Conservation (phyloP, 2,113 vertebrate genomes). For the Epinephelus lanceolatus region DNA sequence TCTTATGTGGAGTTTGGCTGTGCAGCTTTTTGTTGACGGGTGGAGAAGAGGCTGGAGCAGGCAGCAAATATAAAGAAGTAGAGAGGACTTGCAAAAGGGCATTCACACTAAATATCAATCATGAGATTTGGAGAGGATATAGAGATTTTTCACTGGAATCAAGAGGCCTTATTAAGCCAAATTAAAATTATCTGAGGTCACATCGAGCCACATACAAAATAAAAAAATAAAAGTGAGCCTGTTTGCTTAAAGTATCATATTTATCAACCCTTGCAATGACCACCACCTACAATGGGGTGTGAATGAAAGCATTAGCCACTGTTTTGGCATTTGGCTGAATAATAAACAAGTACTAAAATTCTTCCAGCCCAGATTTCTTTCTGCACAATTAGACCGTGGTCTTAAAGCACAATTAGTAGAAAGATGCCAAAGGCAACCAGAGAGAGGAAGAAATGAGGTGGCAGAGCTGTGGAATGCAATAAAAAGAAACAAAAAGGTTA, state of each 20-base stretch:
- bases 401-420: conserved; percentile 68
- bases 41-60: conserved; percentile 31
- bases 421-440: conserved; percentile 36
- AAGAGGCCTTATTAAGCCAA: conserved; percentile 13
- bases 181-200: conserved; percentile 27
- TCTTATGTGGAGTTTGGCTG: conserved; percentile 29
- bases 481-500: conserved; percentile 48
- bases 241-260: conserved; percentile 5
- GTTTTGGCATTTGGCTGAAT: conserved; percentile 63
- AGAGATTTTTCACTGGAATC: conserved; percentile 22
- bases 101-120: conserved; percentile 42
- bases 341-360: conserved; percentile 73
- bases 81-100: conserved; percentile 35
- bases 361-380: conserved; percentile 56
- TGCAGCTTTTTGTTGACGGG: conserved; percentile 52
- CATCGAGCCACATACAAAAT: conserved; percentile 19
- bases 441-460: conserved; percentile 21
- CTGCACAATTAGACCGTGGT: conserved; percentile 67
- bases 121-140: conserved; percentile 3
- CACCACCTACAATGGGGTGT: conserved; percentile 23
- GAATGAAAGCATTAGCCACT: conserved; percentile 51
- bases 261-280: conserved; percentile 45
- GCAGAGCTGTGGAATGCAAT: conserved; percentile 25
- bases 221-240: conserved; percentile 8
- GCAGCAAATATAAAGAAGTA: conserved; percentile 37